Percentiles rank a stretch among this genome's conserved stretches.
phyloP scores from a whole-genome alignment of 2,113 vertebrate species.

The Chionodraco myersi region DNA sequence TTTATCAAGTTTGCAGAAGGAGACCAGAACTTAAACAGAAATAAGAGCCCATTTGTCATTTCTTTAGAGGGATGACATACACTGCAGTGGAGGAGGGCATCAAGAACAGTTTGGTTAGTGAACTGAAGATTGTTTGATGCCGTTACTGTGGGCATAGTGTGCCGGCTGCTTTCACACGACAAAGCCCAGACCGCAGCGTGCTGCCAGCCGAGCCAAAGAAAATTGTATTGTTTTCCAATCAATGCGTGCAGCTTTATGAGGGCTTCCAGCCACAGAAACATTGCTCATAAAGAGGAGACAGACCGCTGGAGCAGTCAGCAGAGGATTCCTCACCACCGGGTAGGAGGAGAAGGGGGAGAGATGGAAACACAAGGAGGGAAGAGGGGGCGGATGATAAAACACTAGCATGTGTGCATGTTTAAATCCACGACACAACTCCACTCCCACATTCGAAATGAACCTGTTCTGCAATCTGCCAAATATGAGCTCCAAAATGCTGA shows the following conservation, averaged over 20 bases:
- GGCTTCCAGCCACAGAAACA: constrained; percentile 59
- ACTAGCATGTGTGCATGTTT: constrained; percentile 25
- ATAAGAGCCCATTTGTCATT: not conserved
- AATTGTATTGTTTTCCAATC: constrained; percentile 71
- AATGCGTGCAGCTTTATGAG: constrained; percentile 52
- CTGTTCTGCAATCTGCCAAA: constrained; percentile 39
- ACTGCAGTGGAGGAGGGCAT: not conserved
- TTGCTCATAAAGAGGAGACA: constrained; percentile 52
- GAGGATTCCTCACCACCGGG: constrained; percentile 46
- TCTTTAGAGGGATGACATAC: not conserved
- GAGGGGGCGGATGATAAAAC: constrained; percentile 19
- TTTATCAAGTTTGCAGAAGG: constrained; percentile 1
- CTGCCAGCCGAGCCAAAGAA: constrained; percentile 58
- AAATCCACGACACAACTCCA: not conserved
- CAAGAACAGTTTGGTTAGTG: not conserved
- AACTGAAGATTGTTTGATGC: constrained; percentile 10
- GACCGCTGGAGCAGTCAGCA: constrained; percentile 35
- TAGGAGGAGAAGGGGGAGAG: constrained; percentile 9
- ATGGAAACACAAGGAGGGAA: constrained; percentile 19
- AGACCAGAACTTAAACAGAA: constrained; percentile 5
- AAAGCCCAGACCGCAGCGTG: constrained; percentile 41
- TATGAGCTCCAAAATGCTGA: constrained; percentile 13
- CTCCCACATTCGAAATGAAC: constrained; percentile 34
- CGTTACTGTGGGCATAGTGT: constrained; percentile 26
- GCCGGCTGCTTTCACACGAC: constrained; percentile 27